Evolutionary conservation across 1,140 invertebrate species (phyloP).

Genomic region (Pseudomyrmex concolor): DNA sequence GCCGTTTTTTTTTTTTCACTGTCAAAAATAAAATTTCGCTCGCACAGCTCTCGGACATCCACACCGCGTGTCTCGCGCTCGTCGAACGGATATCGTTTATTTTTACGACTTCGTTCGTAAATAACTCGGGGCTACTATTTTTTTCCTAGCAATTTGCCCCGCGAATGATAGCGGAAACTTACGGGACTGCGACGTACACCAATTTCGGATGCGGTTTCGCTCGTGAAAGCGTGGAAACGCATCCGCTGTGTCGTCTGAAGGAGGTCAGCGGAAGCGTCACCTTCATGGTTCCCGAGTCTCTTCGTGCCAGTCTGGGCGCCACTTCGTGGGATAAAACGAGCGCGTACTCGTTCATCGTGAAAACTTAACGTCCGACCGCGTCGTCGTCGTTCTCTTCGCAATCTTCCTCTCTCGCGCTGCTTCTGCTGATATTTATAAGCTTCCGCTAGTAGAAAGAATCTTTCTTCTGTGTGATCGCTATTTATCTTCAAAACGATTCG

Average conservation of each 20-base stretch:
- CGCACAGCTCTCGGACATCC: too few species aligned
- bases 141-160: not conserved
- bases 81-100: not conserved
- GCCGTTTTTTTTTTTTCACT: too few species aligned
- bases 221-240: conserved; percentile 78
- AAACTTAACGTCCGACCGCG: conserved; percentile 7
- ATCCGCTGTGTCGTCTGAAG: conserved; percentile 81
- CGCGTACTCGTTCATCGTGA: conserved; percentile 79
- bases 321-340: conserved; percentile 76
- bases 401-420: not conserved
- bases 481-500: conserved; percentile 21
- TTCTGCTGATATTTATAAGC: conserved; percentile 21
- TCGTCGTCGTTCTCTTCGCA: too few species aligned
- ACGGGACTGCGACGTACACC: conserved; percentile 81
- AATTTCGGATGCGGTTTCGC: conserved; percentile 78
- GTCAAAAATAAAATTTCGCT: not conserved
- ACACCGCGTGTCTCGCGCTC: too few species aligned
- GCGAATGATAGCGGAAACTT: conserved; percentile 71
- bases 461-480: not conserved
- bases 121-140: not conserved
- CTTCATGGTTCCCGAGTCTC: conserved; percentile 81
- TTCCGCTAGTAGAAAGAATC: not conserved
- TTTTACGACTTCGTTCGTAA: not conserved
- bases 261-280: conserved; percentile 79
- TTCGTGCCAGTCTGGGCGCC: conserved; percentile 76